Conservation (phyloP, 1,140 invertebrate species). For the Danaus melanippus region DNA sequence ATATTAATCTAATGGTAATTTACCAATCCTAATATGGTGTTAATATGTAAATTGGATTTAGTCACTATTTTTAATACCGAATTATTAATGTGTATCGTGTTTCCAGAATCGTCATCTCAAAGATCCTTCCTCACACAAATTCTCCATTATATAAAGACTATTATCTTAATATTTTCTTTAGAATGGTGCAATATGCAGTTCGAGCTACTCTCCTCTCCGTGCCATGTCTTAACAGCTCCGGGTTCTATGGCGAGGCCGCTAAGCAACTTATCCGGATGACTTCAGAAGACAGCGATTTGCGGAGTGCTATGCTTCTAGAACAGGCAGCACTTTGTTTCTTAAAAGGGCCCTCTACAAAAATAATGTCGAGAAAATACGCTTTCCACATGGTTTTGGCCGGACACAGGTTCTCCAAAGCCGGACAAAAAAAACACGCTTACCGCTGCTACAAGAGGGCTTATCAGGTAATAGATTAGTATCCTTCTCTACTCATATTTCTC, state of each 20-base stretch:
- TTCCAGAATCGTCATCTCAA: too few species aligned
- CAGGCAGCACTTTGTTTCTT: slow-evolving; percentile 96
- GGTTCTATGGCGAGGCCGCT: slow-evolving; percentile 89
- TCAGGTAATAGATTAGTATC: slow-evolving; percentile 74
- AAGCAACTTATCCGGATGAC: slow-evolving; percentile 95
- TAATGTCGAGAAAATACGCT: slow-evolving; percentile 94
- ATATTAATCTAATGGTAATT: too few species aligned
- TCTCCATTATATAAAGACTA: too few species aligned
- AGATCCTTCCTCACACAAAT: too few species aligned
- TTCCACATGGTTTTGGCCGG: slow-evolving; percentile 97
- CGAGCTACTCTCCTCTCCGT: slow-evolving; percentile 90
- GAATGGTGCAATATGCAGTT: slow-evolving; percentile 91
- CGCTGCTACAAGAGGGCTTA: slow-evolving; percentile 93
- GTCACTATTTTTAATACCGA: too few species aligned
- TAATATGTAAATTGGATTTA: too few species aligned
- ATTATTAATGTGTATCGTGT: too few species aligned
- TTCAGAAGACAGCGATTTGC: slow-evolving; percentile 92
- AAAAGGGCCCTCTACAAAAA: slow-evolving; percentile 74
- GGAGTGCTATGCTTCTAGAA: slow-evolving; percentile 93
- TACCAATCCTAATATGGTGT: too few species aligned
- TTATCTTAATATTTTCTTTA: slow-evolving; percentile 40
- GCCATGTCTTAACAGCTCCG: slow-evolving; percentile 85
- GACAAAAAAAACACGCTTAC: slow-evolving; percentile 91
- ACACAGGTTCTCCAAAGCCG: slow-evolving; percentile 92
- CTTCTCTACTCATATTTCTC: too few species aligned